Conservation (phyloP, 1,140 invertebrate genomes). For the Megathymus violae region DNA sequence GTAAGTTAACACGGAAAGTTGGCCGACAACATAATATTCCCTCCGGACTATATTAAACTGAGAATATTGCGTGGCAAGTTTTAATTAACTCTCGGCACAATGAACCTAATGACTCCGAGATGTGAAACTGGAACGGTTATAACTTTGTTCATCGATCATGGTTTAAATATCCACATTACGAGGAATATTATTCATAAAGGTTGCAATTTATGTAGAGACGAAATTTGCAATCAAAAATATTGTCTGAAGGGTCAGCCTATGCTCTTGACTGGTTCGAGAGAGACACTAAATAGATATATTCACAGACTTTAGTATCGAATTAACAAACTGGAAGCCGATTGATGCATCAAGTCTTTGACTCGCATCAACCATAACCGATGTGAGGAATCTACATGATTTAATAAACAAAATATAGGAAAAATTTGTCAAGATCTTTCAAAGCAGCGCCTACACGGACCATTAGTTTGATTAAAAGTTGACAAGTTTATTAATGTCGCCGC, state of each 20-base stretch:
- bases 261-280: no score
- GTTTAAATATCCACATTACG: conserved; percentile 4
- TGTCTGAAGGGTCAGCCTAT: no score
- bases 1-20: no score
- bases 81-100: conserved; percentile 21
- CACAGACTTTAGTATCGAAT: no score
- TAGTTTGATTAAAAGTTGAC: conserved; percentile 31
- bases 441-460: conserved; percentile 25
- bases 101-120: conserved; percentile 17
- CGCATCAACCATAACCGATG: no score
- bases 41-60: no score
- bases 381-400: no score
- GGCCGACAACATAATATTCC: no score
- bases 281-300: no score
- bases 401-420: neutral
- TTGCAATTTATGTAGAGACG: conserved; percentile 12
- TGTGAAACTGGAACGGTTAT: conserved; percentile 4
- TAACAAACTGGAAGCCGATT: no score
- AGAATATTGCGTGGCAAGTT: conserved; percentile 5
- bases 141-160: conserved; percentile 17
- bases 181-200: conserved; percentile 7
- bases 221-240: no score
- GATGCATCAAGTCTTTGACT: no score
- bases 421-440: neutral
- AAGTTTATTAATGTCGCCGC: conserved; percentile 29